Base-by-base conservation (phyloP, 1,140 invertebrate genomes). In the Tetraneura akinire region DNA sequence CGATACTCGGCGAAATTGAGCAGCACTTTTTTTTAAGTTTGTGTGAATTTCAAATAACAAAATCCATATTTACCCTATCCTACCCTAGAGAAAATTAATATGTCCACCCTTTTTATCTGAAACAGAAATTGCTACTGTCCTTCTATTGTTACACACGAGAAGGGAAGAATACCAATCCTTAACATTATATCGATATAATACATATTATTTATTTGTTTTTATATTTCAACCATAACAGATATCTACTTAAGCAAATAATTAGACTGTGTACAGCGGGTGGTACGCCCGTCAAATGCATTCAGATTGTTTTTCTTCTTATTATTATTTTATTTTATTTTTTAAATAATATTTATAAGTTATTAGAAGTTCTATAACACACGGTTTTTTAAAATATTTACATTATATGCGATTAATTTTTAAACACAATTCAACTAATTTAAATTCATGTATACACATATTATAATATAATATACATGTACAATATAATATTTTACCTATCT, bases 241-340 rank as follows among this genome's bases (percentile, higher is more conserved):
- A 74, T 57, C 71, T 74, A 74, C 71, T 74, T 57, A 57, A 78
- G 37, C 74, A 62, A 60, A 78, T 62, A 78, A 78, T 78, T 78
- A 78, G 9, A 78, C 10, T 78, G 53, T 78, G 53, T 78, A 62
- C 74, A 55, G 74, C 74, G 55, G 74, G 74, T 18, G 74, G 74
- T 62, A 78, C 16, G 37, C 14, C 74, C 60, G 74, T 78, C 74
- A 78, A 62, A 62, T 62, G 37, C 74, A 78, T 23, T 10, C 66
- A 16, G 2, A 26, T 26, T 47, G 47, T 14, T 21, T 68, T 37
- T n/a, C n/a, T n/a, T n/a, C n/a, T n/a, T n/a, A n/a, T n/a, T n/a
- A n/a, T n/a, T n/a, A n/a, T n/a, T n/a, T n/a, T n/a, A n/a, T n/a
- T n/a, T n/a, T n/a, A n/a, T n/a, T n/a, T n/a, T n/a, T n/a, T n/a